Evolutionary conservation across 2,888 invertebrate species (phyloP).

Genomic region (Autographa pulchrina): DNA sequence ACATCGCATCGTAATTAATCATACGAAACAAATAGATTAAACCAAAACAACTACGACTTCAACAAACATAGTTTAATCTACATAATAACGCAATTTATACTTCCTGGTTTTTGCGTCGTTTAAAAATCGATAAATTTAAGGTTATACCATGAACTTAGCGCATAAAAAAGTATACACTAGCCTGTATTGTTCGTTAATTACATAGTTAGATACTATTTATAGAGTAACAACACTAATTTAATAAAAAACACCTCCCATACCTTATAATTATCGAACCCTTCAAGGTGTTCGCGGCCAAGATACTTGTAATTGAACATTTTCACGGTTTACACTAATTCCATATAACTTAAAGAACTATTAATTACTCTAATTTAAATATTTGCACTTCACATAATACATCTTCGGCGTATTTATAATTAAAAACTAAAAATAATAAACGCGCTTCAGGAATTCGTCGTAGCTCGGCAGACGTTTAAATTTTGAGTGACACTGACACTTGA

Average conservation of each 20-base stretch:
- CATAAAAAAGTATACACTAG: not conserved
- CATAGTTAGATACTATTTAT: not conserved
- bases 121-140: conserved; percentile 72
- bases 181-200: not conserved
- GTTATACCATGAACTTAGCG: conserved; percentile 59
- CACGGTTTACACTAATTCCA: conserved; percentile 56
- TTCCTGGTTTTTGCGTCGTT: conserved; percentile 59
- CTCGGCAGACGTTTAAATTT: conserved; percentile 19
- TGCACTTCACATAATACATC: conserved; percentile 50
- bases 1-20: conserved; percentile 19
- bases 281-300: conserved; percentile 94
- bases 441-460: conserved; percentile 21
- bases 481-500: conserved; percentile 29
- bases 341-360: conserved; percentile 29
- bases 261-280: conserved; percentile 98
- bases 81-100: conserved; percentile 36
- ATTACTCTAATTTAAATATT: conserved; percentile 20
- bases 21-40: conserved; percentile 20
- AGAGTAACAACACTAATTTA: conserved; percentile 44
- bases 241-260: conserved; percentile 74
- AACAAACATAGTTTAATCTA: conserved; percentile 12
- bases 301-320: conserved; percentile 93
- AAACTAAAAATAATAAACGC: conserved; percentile 41
- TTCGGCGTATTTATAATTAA: conserved; percentile 36
- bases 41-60: conserved; percentile 21